Base-by-base conservation (phyloP, 2,888 invertebrate genomes). In the Pseudanteris insignis region DNA sequence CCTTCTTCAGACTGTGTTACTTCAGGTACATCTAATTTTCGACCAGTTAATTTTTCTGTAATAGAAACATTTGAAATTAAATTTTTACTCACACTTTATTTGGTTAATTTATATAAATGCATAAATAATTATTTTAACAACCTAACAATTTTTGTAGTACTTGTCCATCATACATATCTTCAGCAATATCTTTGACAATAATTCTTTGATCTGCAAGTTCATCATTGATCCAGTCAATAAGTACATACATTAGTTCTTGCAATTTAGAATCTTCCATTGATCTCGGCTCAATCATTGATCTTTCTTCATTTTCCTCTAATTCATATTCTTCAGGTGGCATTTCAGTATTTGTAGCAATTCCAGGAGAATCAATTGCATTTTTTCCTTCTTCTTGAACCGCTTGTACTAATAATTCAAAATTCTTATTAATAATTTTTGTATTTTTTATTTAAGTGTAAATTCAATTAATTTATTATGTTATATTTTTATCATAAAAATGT, bases 181-280 rank as follows among this genome's bases (percentile, higher is more conserved):
- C 96, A 67, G 93, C 93, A 34, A 99, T 88, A 71, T 95, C 90
- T 81, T 97, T 94, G 0, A 99, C 97, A 71, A 99, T 96, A 64
- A 99, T 99, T 73, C 99, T 85, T 72, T 98, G 94, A 65, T 91
- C 88, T 0, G 97, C 96, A 46, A 99, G 83, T 80, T 96, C 98
- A 83, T 98, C 96, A 81, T 99, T 99, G 47, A 99, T 92, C 99
- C 99, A 99, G 71, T 97, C 96, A 69, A 96, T 90, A 37, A 99
- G 83, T 26, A 96, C 89, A 70, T 86, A 86, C 43, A 93, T 89
- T 25, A 97, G 84, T 70, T 94, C 92, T 61, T 87, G 86, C 0
- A 97, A 86, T 78, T 92, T 90, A 0, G 92, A 89, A 79, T 96
- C 93, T 55, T 91, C 91, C 63, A 91, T 86, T 0, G 95, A 94